Conservation (phyloP, 1,140 invertebrate species). For the Lasioglossum baleicum region DNA sequence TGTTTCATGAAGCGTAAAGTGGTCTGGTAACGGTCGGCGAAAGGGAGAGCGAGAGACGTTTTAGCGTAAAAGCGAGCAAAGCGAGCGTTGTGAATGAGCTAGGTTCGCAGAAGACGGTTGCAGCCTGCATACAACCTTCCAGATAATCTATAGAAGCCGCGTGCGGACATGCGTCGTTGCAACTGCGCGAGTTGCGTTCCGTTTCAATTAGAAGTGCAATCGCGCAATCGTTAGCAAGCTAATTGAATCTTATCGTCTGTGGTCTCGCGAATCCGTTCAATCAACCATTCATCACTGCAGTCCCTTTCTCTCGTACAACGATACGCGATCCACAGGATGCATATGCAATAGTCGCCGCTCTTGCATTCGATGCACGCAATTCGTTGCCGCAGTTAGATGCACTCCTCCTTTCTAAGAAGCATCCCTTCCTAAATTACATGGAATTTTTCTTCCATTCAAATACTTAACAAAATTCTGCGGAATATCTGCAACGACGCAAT, state of each 20-base stretch:
- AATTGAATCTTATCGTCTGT: constrained; percentile 16
- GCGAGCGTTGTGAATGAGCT: constrained; percentile 38
- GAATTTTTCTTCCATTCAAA: too few relatives aligned
- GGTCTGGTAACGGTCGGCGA: constrained; percentile 45
- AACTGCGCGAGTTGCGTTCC: background rate
- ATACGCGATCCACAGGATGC: too few relatives aligned
- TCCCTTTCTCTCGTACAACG: background rate
- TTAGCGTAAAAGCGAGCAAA: constrained; percentile 19
- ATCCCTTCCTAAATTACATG: too few relatives aligned
- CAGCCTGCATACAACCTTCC: too few relatives aligned
- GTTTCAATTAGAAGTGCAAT: constrained; percentile 26
- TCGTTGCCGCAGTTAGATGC: too few relatives aligned
- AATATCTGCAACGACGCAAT: too few relatives aligned
- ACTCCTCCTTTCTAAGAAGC: too few relatives aligned
- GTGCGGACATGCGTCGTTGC: background rate
- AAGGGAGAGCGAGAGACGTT: background rate
- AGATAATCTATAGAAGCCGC: background rate
- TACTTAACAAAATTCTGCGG: too few relatives aligned
- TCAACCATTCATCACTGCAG: background rate
- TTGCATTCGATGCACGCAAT: too few relatives aligned
- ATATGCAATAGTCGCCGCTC: too few relatives aligned
- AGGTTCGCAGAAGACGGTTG: background rate
- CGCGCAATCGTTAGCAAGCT: background rate
- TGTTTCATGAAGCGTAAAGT: constrained; percentile 58
- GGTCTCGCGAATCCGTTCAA: constrained; percentile 17